These are phyloP conservation scores for Napeogenes inachia DNA, from an alignment of 2,888 invertebrate genomes.

Conservation along the genomic window DNA sequence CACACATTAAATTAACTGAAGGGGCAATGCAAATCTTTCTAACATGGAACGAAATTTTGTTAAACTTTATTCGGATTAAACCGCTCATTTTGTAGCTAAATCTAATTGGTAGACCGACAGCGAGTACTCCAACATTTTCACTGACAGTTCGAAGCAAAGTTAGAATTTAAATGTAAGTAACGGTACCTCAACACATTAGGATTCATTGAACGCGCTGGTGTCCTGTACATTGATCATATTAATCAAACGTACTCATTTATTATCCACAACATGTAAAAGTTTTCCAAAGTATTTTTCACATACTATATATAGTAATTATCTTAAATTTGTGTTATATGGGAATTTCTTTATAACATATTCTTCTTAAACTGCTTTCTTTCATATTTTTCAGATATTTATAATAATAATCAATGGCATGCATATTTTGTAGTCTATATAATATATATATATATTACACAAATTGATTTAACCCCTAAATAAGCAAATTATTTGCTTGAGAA, in stretches of 20 bases:
- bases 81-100: slow-evolving; percentile 68
- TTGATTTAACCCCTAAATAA: too few relatives aligned
- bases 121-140: slow-evolving; percentile 69
- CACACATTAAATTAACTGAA: slow-evolving; percentile 50
- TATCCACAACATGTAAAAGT: slow-evolving; percentile 8
- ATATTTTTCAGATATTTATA: too few relatives aligned
- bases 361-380: too few relatives aligned
- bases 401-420: too few relatives aligned
- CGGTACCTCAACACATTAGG: slow-evolving; percentile 64
- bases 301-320: too few relatives aligned
- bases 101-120: slow-evolving; percentile 61
- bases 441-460: too few relatives aligned
- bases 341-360: too few relatives aligned
- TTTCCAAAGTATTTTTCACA: too few relatives aligned
- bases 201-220: slow-evolving; percentile 56
- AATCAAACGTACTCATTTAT: slow-evolving; percentile 43
- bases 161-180: slow-evolving; percentile 73
- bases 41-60: slow-evolving; percentile 59
- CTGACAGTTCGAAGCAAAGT: slow-evolving; percentile 57
- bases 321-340: too few relatives aligned
- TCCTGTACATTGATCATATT: slow-evolving; percentile 60
- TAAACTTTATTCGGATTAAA: slow-evolving; percentile 58
- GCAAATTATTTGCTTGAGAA: too few relatives aligned
- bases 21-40: slow-evolving; percentile 53
- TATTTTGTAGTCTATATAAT: too few relatives aligned